Base-by-base conservation (phyloP, 92 coral and sea anemone genomes). In the Bergia puertoricense region DNA sequence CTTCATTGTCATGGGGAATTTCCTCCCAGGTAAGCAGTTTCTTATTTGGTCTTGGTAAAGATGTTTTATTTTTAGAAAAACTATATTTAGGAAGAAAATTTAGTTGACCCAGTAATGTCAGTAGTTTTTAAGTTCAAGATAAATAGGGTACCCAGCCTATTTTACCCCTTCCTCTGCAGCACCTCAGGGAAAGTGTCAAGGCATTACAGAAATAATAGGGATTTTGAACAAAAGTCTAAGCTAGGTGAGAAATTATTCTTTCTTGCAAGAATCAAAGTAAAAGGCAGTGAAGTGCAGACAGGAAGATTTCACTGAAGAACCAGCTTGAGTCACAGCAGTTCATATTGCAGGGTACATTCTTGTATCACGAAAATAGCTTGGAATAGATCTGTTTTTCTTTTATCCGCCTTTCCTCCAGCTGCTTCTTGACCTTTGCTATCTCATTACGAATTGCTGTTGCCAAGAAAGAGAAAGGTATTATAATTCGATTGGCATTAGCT, bases 331-430 rank as follows among this genome's bases (percentile, higher is more conserved):
- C 10, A 71, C 43, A 68, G 43, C 44, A 30, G 77, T 73, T 42
- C 45, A 15, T 42, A 72, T 3, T 73, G 7, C 16, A 6, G 4
- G 18, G 45, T 7, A 7, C 20, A 42, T 73, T 20, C 77, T 9
- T 2, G 45, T 68, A 88, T 90, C 89, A 89, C 38, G 96, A 91
- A 86, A 96, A 96, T 86, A 96, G 76, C 69, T 96, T 96, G 41
- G 99, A 92, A 85, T 96, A 96, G 46, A 92, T 92, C 86, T 94
- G 91, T 82, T 86, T 95, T 77, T 96, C 98, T 81, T 95, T 95
- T 77, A 88, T 75, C 48, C 92, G 92, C 85, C 90, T 89, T 75
- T 92, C 95, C 81, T 95, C 95, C 81, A 88, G 71, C 37, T 88
- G 85, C 90, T 95, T 95, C 86, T 89, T 91, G 2, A 96, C 95